phyloP scores from a whole-genome alignment of 2,888 invertebrate genomes.

The Rhogogaster chlorosoma region DNA sequence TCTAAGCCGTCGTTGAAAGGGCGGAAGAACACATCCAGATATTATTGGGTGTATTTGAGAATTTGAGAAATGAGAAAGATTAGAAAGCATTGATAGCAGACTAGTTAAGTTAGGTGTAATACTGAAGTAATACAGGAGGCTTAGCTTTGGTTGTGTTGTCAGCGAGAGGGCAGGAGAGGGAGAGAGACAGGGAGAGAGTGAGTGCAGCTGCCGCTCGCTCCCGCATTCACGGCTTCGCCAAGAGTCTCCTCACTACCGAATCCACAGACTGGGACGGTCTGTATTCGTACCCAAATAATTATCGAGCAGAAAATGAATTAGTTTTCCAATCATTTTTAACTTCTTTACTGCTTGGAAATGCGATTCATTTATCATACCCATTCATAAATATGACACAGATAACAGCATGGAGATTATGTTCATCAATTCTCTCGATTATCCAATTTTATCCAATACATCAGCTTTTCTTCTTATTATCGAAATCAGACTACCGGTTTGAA shows the following conservation, averaged over 20 bases:
- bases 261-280: conserved; percentile 77
- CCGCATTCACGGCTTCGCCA: conserved; percentile 85
- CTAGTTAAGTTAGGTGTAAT: conserved; percentile 19
- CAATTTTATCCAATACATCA: not conserved
- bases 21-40: conserved; percentile 5
- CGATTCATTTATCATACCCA: conserved; percentile 28
- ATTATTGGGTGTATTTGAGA: not conserved
- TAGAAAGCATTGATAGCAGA: not conserved
- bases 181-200: conserved; percentile 79
- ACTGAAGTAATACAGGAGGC: conserved; percentile 59
- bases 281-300: conserved; percentile 65
- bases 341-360: conserved; percentile 40
- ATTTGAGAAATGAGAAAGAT: not conserved
- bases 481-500: not conserved
- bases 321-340: not conserved
- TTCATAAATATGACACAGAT: not conserved
- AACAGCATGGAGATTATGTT: conserved; percentile 35
- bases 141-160: conserved; percentile 67
- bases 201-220: conserved; percentile 83
- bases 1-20: not conserved
- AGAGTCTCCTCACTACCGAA: conserved; percentile 79
- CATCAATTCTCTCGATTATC: not conserved
- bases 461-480: not conserved
- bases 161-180: conserved; percentile 79
- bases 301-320: conserved; percentile 3